Evolutionary conservation across 2,888 invertebrate species (phyloP), one percentile per base, ranked within the genome.

Genomic region (Escarpia spicata): DNA sequence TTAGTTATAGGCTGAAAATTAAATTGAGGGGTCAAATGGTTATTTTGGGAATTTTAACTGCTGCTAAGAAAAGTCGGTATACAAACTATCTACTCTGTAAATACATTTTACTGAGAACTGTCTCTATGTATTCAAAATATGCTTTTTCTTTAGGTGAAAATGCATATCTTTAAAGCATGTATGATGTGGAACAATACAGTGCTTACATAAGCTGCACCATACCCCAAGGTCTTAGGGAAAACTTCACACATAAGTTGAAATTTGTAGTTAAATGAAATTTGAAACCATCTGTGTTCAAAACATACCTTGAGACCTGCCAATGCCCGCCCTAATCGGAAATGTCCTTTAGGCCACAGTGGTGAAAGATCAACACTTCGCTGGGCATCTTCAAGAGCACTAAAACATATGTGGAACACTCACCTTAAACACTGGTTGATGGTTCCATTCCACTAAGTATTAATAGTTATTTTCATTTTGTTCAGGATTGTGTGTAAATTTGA

Each of bases 301-400:
- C 31, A 91, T 91, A 91, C 91, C 91, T 91, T 91, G 91, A 91
- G 91, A 6, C 91, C 91, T 31, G 91, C 91, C 91, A 91, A 31
- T 91, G 91, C 91, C n/a, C 91, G 91, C 91, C 91, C 91, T 91
- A 91, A 91, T 91, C 91, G 91, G 31, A 91, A 91, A 91, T 91
- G 31, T 31, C 43, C 91, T 91, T 91, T 91, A 37, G 91, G 91
- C 91, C 91, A 91, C 37, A 37, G 91, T n/a, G 91, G 91, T 26
- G 15, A 37, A 31, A 91, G 91, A 91, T 91, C 31, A 31, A 91
- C 91, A 91, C 91, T 31, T 91, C 8, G 31, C 26, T 26, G 91
- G 91, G 91, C 91, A 91, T 91, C 91, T 91, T 91, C 31, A n/a
- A 91, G 6, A 26, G 91, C 91, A 4, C 91, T 91, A 31, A 91